Conservation (phyloP, 2,113 vertebrate genomes). For the Piprites chloris region DNA sequence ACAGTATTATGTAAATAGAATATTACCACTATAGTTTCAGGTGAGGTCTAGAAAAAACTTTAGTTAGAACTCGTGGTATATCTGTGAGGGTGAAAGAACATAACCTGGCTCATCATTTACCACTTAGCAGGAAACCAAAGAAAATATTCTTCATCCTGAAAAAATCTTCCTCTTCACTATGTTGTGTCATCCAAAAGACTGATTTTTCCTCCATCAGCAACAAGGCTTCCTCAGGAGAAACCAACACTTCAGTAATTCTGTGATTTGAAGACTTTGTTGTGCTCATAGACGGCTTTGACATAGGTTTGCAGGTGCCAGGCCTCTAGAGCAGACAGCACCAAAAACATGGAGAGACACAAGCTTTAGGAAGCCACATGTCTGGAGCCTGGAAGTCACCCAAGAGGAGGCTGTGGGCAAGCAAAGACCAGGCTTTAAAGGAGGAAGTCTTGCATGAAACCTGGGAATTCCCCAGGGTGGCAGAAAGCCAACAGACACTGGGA, state of each 20-base stretch:
- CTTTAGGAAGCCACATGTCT: background rate
- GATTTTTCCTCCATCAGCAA: conserved; percentile 27
- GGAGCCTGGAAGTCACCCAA: background rate
- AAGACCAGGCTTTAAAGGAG: background rate
- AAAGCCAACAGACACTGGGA: background rate
- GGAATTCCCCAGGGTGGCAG: background rate
- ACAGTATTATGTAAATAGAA: background rate
- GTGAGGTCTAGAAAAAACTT: background rate
- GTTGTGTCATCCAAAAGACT: background rate
- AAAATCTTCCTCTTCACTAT: background rate
- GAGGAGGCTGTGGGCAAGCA: fast-evolving
- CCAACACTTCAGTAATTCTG: background rate
- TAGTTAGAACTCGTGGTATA: background rate
- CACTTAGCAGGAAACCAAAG: background rate
- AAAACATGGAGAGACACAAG: background rate
- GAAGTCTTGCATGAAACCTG: background rate
- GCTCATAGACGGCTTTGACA: background rate
- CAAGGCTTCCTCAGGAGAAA: conserved; percentile 8
- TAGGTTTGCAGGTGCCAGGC: background rate
- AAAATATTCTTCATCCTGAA: background rate
- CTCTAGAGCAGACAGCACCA: background rate
- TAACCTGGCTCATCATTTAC: background rate
- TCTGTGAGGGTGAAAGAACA: background rate
- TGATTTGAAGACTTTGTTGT: background rate
- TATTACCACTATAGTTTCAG: background rate